A percentile compares a stretch with the other conserved stretches of the same genome.
phyloP scores from a whole-genome alignment of 2,888 invertebrate species.

The Cetonia aurata region DNA sequence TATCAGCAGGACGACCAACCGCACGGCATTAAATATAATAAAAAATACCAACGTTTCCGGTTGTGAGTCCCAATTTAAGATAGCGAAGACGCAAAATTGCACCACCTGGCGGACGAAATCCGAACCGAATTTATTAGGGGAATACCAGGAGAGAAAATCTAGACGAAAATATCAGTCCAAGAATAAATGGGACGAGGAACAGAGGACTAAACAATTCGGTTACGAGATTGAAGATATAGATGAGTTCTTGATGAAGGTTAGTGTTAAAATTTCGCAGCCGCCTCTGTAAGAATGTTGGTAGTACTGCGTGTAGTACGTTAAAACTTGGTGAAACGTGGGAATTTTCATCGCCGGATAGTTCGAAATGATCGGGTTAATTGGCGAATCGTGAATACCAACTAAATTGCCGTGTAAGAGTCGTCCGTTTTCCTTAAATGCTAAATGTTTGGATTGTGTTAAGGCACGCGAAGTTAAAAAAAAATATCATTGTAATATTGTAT shows the following conservation, averaged over 20 bases:
- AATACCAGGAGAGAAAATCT: conserved; percentile 67
- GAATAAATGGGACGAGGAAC: conserved; percentile 56
- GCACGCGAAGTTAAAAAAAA: too few species aligned
- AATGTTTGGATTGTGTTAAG: too few species aligned
- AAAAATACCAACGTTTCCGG: conserved; percentile 51
- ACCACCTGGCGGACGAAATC: conserved; percentile 67
- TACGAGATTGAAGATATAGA: conserved; percentile 86
- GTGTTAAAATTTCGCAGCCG: neutral
- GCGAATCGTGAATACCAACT: too few species aligned
- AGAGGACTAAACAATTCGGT: conserved; percentile 71
- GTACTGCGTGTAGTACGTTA: neutral
- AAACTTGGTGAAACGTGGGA: too few species aligned
- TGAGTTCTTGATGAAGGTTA: conserved; percentile 80
- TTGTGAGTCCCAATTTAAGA: conserved; percentile 55
- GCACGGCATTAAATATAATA: conserved; percentile 51
- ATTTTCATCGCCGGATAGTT: too few species aligned
- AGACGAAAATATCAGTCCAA: conserved; percentile 61
- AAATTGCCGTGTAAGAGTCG: too few species aligned
- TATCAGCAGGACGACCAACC: conserved; percentile 53
- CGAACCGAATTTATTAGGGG: conserved; percentile 69
- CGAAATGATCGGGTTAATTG: too few species aligned
- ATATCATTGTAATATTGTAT: too few species aligned
- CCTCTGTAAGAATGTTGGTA: neutral
- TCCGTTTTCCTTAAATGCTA: too few species aligned
- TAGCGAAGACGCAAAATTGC: conserved; percentile 54